Percentiles rank a stretch among this genome's conserved stretches.
phyloP scores from a whole-genome alignment of 2,113 vertebrate genomes.

The Haemorhous mexicanus region DNA sequence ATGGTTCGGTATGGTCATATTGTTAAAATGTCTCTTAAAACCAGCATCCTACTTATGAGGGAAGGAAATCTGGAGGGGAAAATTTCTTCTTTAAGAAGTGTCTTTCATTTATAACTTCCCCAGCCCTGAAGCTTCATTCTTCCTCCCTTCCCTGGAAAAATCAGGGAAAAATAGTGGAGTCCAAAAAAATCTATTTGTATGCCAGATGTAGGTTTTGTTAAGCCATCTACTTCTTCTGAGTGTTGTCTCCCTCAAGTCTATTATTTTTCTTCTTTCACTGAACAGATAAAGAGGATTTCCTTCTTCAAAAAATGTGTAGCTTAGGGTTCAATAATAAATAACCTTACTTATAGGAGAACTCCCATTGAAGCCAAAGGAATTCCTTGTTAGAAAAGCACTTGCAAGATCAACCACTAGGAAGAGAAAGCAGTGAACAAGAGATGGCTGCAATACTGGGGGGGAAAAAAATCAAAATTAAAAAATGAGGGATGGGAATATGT shows the following conservation, averaged over 20 bases:
- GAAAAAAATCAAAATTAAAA: not conserved
- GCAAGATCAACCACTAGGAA: not conserved
- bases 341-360: not conserved
- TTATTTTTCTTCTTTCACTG: constrained; percentile 18
- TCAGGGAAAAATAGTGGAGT: not conserved
- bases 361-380: not conserved
- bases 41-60: not conserved
- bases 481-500: not conserved
- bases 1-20: not conserved
- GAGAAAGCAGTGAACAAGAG: not conserved
- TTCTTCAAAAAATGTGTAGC: not conserved
- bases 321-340: not conserved
- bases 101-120: not conserved
- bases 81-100: not conserved
- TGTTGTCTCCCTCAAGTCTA: not conserved
- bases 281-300: constrained; percentile 21
- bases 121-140: not conserved
- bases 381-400: not conserved
- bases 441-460: not conserved
- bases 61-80: not conserved
- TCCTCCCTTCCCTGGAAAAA: not conserved
- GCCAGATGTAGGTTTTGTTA: constrained; percentile 10
- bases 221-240: not conserved
- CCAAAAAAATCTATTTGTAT: not conserved
- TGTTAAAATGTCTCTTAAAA: not conserved